Conservation (phyloP, 2,888 invertebrate species). For the Agrilus cyanescens region DNA sequence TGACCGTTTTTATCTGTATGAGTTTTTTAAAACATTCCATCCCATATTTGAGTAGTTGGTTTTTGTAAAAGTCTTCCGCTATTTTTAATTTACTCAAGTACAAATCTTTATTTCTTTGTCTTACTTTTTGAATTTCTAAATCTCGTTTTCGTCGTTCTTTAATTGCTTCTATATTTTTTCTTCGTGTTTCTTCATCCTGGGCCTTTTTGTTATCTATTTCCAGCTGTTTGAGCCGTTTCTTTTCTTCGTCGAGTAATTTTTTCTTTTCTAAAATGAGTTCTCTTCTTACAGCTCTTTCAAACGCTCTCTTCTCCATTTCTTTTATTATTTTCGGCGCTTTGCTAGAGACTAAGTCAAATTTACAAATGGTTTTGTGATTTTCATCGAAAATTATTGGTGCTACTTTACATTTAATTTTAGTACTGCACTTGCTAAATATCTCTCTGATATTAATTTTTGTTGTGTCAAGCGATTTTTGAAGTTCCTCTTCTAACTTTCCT, state of each 20-base stretch:
- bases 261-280: conserved; percentile 39
- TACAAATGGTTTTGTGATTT: conserved; percentile 25
- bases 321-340: conserved; percentile 57
- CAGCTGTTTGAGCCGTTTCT: conserved; percentile 47
- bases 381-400: conserved; percentile 36
- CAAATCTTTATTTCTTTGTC: conserved; percentile 40
- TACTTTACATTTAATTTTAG: conserved; percentile 36
- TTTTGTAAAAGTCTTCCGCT: conserved; percentile 35
- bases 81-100: conserved; percentile 34
- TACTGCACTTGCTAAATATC: conserved; percentile 31
- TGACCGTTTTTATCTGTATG: conserved; percentile 28
- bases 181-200: conserved; percentile 49
- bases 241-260: conserved; percentile 38
- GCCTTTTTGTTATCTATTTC: conserved; percentile 44
- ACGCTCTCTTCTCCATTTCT: conserved; percentile 61
- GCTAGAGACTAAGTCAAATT: conserved; percentile 36
- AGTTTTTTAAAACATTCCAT: conserved; percentile 30
- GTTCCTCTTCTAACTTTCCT: conserved; percentile 54
- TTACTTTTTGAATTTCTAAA: conserved; percentile 41
- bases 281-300: conserved; percentile 44
- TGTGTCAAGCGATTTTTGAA: conserved; percentile 46
- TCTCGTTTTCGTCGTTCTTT: conserved; percentile 49
- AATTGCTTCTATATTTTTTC: conserved; percentile 47
- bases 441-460: conserved; percentile 43
- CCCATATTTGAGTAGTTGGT: conserved; percentile 28